A percentile compares a stretch with the other conserved stretches of the same genome.
Evolutionary conservation across 2,888 invertebrate genomes (phyloP).

Genomic region (Cylindroiulus punctatus): DNA sequence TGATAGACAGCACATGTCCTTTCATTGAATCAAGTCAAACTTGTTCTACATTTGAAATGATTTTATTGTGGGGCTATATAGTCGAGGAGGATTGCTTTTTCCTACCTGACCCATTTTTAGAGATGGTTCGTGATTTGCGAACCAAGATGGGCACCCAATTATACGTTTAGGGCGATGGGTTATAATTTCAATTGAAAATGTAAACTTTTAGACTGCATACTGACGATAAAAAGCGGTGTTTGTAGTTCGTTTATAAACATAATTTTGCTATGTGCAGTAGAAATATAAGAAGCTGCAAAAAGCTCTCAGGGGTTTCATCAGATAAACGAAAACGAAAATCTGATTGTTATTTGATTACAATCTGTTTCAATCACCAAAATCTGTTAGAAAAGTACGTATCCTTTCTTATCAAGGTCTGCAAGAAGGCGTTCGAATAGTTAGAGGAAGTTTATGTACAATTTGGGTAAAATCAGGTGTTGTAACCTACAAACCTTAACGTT

Average conservation of each 20-base stretch:
- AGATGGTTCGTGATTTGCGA: neutral
- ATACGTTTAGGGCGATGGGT: neutral
- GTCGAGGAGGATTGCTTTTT: neutral
- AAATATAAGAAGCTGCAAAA: too few relatives aligned
- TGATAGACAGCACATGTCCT: neutral
- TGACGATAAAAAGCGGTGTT: neutral
- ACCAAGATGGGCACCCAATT: neutral
- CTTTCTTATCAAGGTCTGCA: neutral
- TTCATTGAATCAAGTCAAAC: neutral
- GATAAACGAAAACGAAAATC: too few relatives aligned
- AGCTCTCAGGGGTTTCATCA: too few relatives aligned
- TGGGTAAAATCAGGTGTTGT: neutral
- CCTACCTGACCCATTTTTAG: neutral
- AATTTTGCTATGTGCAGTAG: too few relatives aligned
- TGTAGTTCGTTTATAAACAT: too few relatives aligned
- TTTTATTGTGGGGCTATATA: slow-evolving; percentile 2
- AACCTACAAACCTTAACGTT: neutral
- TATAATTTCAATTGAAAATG: neutral
- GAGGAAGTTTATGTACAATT: neutral
- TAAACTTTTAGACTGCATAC: neutral
- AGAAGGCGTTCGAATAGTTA: neutral
- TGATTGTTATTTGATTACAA: too few relatives aligned
- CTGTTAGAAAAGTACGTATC: too few relatives aligned
- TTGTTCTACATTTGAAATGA: neutral
- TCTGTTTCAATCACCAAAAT: too few relatives aligned